Percentiles rank a stretch among this genome's conserved stretches.
Evolutionary conservation across 92 coral and sea anemone species (phyloP).

Genomic region (Virgularia gustaviana): DNA sequence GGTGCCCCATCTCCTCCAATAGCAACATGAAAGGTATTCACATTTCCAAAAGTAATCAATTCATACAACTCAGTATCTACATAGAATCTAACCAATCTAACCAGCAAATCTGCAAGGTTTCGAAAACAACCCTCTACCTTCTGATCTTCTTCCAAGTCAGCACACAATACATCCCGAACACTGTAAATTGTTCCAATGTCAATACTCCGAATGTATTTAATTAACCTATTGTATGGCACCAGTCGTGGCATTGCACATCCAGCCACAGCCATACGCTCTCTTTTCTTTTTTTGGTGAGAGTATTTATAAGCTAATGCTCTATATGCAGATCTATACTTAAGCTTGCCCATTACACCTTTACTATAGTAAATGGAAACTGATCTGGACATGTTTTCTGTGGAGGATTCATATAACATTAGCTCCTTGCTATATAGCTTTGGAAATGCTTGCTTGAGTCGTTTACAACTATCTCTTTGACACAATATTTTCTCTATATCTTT

Average conservation of each 20-base stretch:
- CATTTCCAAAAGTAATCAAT: background rate
- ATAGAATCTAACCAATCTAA: constrained; percentile 19
- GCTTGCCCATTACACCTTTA: constrained; percentile 23
- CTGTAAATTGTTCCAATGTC: constrained; percentile 39
- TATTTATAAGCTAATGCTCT: background rate
- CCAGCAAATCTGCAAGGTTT: constrained; percentile 29
- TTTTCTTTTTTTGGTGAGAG: background rate
- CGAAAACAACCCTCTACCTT: constrained; percentile 44
- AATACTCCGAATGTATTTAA: constrained; percentile 35
- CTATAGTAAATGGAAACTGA: constrained; percentile 21
- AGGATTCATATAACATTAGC: background rate
- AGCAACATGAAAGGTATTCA: constrained; percentile 18
- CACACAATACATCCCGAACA: constrained; percentile 37
- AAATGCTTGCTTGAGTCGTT: constrained; percentile 6
- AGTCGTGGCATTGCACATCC: constrained; percentile 33
- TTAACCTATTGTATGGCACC: constrained; percentile 44
- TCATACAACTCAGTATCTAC: constrained; percentile 24
- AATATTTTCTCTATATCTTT: background rate
- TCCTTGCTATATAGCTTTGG: constrained; percentile 17
- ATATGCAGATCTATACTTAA: constrained; percentile 11
- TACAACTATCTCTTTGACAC: background rate
- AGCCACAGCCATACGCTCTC: constrained; percentile 27
- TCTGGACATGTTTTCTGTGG: constrained; percentile 14
- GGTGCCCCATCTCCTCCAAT: too few species aligned
- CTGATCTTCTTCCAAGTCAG: constrained; percentile 29